Evolutionary conservation across 2,888 invertebrate genomes (phyloP), one percentile per base, ranked within the genome.

Genomic region (Scaptomyza polygonia): DNA sequence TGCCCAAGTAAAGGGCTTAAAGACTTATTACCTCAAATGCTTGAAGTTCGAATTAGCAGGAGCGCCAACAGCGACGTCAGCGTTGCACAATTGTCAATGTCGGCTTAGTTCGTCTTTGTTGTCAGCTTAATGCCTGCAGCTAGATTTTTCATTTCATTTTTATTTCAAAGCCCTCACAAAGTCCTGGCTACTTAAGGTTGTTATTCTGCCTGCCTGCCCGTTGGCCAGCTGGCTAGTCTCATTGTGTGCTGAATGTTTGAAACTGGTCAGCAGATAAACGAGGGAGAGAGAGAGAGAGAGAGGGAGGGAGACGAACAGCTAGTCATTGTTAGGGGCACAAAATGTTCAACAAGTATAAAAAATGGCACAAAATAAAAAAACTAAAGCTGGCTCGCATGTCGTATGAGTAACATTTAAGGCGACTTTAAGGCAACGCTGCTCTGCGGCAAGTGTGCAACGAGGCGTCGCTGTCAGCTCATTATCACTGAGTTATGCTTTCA

Each of bases 401-500:
- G 73, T 69, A 79, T 82, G 77, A 53, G 75, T 40, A 44, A 72
- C 64, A 51, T 63, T 66, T 73, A 59, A 69, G 66, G 47, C n/a
- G 34, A 39, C 64, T 67, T 75, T 52, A 73, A 59, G 54, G 39
- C 55, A 45, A 42, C 34, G 43, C 34, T 29, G 67, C 18, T 29
- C 7, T 34, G 36, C 36, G 11, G 32, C 32, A 61, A 53, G 59
- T 58, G 78, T 67, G 76, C 76, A 77, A 42, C 65, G 54, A 63
- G 54, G 71, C 75, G 48, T 47, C 25, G 59, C 53, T 62, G 63
- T 51, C 57, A 68, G 70, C 82, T 78, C 80, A 76, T 82, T 80
- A 78, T 53, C 59, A 58, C 62, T 83, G 78, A 86, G 80, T 78
- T 78, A 83, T 80, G 80, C 73, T 73, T 86, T 82, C 80, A 86